Conservation (phyloP, 2,888 invertebrate genomes). For the Prostheceraeus crozeri region DNA sequence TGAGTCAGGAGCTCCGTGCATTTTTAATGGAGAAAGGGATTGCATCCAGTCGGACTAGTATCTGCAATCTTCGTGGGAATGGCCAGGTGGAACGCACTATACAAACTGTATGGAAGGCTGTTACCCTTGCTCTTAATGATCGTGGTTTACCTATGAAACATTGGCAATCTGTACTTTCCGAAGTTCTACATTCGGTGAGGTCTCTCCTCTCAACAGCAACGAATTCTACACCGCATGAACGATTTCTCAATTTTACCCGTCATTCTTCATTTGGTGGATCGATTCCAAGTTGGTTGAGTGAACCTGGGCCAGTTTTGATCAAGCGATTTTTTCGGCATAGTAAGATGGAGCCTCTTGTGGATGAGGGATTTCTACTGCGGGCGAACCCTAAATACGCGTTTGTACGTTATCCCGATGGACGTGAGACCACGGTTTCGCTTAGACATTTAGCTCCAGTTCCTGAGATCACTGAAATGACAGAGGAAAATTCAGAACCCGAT, state of each 20-base stretch:
- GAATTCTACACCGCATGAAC: conserved; percentile 34
- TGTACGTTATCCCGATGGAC: too few species aligned
- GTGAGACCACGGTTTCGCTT: too few species aligned
- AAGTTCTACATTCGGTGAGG: background rate
- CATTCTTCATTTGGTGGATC: too few species aligned
- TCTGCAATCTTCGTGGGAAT: background rate
- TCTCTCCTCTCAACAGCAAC: conserved; percentile 25
- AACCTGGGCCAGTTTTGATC: too few species aligned
- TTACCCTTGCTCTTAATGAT: background rate
- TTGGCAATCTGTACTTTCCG: background rate
- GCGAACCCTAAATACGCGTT: too few species aligned
- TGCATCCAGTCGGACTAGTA: background rate
- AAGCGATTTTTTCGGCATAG: too few species aligned
- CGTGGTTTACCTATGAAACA: background rate
- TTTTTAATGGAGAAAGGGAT: background rate
- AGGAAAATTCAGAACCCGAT: too few species aligned
- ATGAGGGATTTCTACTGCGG: too few species aligned
- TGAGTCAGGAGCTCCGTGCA: background rate
- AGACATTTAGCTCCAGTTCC: too few species aligned
- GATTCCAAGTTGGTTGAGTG: too few species aligned
- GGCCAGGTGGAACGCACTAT: background rate
- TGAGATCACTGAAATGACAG: too few species aligned
- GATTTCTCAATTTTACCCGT: background rate
- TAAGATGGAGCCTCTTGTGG: too few species aligned
- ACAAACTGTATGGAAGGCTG: background rate